Conservation (phyloP, 2,888 invertebrate genomes). For the Phoenoteleia sp. region DNA sequence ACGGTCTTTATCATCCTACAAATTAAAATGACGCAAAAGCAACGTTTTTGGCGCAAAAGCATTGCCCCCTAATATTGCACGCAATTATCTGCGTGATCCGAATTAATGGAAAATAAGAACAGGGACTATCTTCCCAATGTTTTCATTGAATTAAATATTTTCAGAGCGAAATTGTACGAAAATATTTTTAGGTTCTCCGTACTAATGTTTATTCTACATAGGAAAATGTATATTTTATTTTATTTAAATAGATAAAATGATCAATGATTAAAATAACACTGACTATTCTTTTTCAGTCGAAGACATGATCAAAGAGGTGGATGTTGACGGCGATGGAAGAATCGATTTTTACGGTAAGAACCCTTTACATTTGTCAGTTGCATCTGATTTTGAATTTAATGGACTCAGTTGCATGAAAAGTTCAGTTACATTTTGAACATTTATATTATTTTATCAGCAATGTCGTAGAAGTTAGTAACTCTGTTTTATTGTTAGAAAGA, state of each 20-base stretch:
- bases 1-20: no score
- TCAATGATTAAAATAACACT: conserved; percentile 9
- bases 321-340: conserved; percentile 97
- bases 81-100: conserved; percentile 69
- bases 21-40: no score
- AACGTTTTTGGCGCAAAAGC: no score
- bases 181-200: no score
- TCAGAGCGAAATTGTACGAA: no score
- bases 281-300: conserved; percentile 90
- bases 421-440: conserved; percentile 2
- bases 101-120: conserved; percentile 64
- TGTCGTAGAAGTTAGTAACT: not conserved
- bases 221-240: not conserved
- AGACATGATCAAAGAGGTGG: conserved; percentile 98
- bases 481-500: not conserved
- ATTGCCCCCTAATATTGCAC: conserved; percentile 9
- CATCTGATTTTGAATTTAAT: conserved; percentile 37
- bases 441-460: not conserved
- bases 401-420: conserved; percentile 12
- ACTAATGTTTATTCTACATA: no score
- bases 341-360: conserved; percentile 96
- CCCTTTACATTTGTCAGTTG: conserved; percentile 25
- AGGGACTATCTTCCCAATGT: not conserved
- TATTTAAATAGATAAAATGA: not conserved
- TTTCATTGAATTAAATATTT: no score